Evolutionary conservation across 2,888 invertebrate species (phyloP), one percentile per base, ranked within the genome.

Genomic region (Itoplectis maculator): DNA sequence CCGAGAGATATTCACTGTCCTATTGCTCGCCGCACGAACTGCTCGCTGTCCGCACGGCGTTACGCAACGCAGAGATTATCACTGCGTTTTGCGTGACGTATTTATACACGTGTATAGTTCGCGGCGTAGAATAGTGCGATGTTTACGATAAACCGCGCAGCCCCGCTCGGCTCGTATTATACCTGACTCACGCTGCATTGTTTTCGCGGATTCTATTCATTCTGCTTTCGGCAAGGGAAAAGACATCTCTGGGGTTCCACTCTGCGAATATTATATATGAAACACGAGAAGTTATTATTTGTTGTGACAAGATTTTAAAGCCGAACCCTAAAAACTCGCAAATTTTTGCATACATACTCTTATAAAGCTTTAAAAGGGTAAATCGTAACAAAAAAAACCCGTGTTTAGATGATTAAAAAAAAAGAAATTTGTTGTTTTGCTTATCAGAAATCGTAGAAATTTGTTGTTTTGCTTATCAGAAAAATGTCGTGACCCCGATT

Each of bases 61-160:
- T 85, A 84, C 82, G 79, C 81, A 85, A 85, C 74, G 81, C 77
- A n/a, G 80, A 85, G 73, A 84, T 85, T 80, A 84, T 73, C 79
- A 82, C 81, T 80, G 73, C 74, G 56, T 70, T 35, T 72, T 66
- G 65, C 69, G 73, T 77, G 65, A 73, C 75, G 72, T 82, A 68
- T 65, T 13, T 20, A 54, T 59, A n/a, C 45, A 70, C 72, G 47
- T 59, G 63, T 61, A 47, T 29, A 29, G 29, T 29, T 29, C n/a
- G 29, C 35, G 13, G 45, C 72, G 13, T 18, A 47, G 13, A 61
- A 59, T 47, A 61, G 47, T 40, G 37, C 61, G 54, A 61, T 23
- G 37, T 47, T 40, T 42, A 59, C 40, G 13, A 49, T 47, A 45
- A 11, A 29, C 37, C 45, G 37, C 51, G 15, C 35, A 69, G 13